Conservation (phyloP, 1,140 invertebrate genomes). For the Vanessa tameamea region DNA sequence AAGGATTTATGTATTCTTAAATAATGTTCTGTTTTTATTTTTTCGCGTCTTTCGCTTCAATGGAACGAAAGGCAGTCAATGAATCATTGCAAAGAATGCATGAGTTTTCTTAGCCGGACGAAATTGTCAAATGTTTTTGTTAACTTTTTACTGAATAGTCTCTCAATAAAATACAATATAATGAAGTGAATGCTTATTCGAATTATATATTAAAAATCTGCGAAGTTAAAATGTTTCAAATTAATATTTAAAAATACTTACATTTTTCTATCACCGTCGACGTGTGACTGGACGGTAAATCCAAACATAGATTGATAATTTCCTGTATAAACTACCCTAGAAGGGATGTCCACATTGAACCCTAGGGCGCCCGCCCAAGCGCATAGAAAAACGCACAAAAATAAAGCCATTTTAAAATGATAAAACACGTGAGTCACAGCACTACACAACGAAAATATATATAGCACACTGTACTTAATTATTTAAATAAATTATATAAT, state of each 20-base stretch:
- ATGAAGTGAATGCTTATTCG: no score
- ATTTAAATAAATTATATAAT: slow-evolving; percentile 62
- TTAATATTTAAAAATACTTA: slow-evolving; percentile 50
- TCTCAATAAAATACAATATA: no score
- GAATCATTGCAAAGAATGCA: slow-evolving; percentile 28
- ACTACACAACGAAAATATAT: slow-evolving; percentile 45
- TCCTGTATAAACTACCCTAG: slow-evolving; percentile 72
- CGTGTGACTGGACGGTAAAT: slow-evolving; percentile 73
- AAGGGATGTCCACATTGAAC: slow-evolving; percentile 76
- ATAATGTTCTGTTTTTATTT: slow-evolving; percentile 27
- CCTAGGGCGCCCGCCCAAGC: slow-evolving; percentile 56
- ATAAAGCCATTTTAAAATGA: slow-evolving; percentile 63
- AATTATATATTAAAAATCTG: no score
- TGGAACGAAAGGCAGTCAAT: slow-evolving; percentile 14
- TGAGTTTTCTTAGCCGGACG: slow-evolving; percentile 12
- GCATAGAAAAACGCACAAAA: slow-evolving; percentile 35
- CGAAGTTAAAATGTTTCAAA: not conserved
- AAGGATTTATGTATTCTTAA: slow-evolving; percentile 39
- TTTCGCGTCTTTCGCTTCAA: slow-evolving; percentile 22
- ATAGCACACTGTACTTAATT: slow-evolving; percentile 43
- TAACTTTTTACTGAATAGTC: no score
- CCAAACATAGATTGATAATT: slow-evolving; percentile 74
- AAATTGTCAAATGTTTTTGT: no score
- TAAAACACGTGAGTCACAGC: slow-evolving; percentile 50
- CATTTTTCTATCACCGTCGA: slow-evolving; percentile 70